phyloP scores from a whole-genome alignment of 2,113 vertebrate species.

The Ctenodactylus gundi region DNA sequence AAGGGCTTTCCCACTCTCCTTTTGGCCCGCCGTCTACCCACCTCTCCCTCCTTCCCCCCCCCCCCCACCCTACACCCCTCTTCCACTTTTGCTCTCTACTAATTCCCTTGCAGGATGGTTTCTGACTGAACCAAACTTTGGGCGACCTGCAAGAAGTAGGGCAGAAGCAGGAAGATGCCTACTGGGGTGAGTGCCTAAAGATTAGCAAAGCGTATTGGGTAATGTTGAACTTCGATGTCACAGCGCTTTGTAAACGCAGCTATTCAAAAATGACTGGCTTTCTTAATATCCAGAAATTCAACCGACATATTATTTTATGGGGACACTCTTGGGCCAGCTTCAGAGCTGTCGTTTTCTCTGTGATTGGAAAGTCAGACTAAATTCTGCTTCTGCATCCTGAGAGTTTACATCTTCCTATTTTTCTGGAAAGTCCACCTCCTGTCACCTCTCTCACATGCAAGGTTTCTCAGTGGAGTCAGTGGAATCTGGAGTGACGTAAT shows the following conservation, averaged over 20 bases:
- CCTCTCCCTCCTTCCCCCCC: too few species aligned
- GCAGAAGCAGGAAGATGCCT: constrained; percentile 71
- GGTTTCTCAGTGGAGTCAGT: background rate
- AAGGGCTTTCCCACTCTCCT: too few species aligned
- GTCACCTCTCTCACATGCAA: background rate
- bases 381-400: constrained; percentile 12
- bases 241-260: background rate
- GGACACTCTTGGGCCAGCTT: background rate
- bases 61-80: too few species aligned
- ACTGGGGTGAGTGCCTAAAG: constrained; percentile 70
- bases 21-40: too few species aligned
- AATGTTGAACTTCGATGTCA: constrained; percentile 25
- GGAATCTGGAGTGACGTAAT: constrained; percentile 17
- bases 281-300: background rate
- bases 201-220: constrained; percentile 60
- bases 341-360: background rate
- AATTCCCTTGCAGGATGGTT: constrained; percentile 82
- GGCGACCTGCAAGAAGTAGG: too few species aligned
- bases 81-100: constrained; percentile 81
- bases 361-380: constrained; percentile 12
- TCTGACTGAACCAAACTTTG: constrained; percentile 79
- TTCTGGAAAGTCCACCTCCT: background rate
- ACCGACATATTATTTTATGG: constrained; percentile 32
- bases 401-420: background rate
- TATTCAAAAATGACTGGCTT: background rate